Evolutionary conservation across 2,113 vertebrate genomes (phyloP).

Genomic region (Onychorhynchus coronatus): DNA sequence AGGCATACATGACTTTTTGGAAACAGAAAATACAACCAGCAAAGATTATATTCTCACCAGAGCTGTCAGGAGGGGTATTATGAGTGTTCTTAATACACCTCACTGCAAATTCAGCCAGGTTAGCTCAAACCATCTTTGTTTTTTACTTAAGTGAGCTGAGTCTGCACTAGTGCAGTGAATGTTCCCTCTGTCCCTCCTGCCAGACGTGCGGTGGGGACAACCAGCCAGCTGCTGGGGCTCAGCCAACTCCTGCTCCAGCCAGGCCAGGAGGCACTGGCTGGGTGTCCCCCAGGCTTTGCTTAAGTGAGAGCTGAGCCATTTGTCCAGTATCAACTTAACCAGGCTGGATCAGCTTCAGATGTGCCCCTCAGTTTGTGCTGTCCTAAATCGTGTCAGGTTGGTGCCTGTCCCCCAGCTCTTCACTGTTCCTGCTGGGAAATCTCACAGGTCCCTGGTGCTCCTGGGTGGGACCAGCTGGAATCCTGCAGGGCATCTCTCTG

Average conservation of each 20-base stretch:
- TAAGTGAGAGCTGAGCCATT: neutral
- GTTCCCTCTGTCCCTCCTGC: constrained; percentile 46
- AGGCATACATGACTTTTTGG: neutral
- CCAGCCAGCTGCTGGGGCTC: constrained; percentile 32
- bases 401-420: neutral
- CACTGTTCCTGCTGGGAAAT: neutral
- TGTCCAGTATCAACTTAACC: neutral
- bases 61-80: neutral
- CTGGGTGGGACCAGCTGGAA: neutral
- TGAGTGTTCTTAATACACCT: neutral
- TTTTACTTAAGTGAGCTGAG: constrained; percentile 20
- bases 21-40: neutral
- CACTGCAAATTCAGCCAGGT: neutral
- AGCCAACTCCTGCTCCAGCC: neutral
- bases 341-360: neutral
- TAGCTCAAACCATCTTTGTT: constrained; percentile 48
- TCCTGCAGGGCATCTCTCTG: neutral
- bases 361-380: neutral
- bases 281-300: neutral
- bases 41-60: neutral
- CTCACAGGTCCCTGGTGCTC: neutral
- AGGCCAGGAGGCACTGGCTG: neutral
- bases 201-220: neutral
- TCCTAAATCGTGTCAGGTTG: neutral
- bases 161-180: constrained; percentile 7